Conservation (phyloP, 2,113 vertebrate genomes). For the Asarcornis scutulata region DNA sequence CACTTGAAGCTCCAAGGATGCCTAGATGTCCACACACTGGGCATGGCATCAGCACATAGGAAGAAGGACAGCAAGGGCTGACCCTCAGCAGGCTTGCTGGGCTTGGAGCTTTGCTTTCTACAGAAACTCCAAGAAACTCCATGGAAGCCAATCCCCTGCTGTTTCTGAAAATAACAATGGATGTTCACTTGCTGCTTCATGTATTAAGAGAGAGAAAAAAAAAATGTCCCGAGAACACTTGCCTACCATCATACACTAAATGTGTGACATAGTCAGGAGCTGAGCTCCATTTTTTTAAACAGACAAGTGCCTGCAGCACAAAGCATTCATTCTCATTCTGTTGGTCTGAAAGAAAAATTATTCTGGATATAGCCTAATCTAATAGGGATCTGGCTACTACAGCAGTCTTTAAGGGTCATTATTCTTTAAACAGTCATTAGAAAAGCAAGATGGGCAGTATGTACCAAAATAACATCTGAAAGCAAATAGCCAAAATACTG, state of each 20-base stretch:
- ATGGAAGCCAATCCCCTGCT: neutral
- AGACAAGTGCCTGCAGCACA: neutral
- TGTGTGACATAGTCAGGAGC: neutral
- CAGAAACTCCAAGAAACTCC: neutral
- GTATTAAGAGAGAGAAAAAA: neutral
- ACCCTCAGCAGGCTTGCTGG: neutral
- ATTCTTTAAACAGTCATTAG: neutral
- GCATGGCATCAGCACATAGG: neutral
- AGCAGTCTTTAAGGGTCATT: neutral
- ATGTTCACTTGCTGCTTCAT: neutral
- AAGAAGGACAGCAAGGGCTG: neutral
- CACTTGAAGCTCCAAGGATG: neutral
- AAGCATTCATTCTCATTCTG: neutral
- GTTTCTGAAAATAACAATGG: neutral
- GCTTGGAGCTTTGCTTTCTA: neutral
- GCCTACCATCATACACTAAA: rapidly evolving
- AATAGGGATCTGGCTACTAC: neutral
- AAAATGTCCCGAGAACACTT: neutral
- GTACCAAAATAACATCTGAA: neutral
- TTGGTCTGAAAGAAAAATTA: neutral
- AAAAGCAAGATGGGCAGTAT: neutral
- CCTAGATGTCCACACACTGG: neutral
- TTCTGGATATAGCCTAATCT: neutral
- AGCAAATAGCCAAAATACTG: neutral
- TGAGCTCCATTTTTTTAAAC: neutral